Percentiles rank a stretch among this genome's conserved stretches.
These are phyloP conservation scores for Calephelis virginiensis DNA, from an alignment of 1,140 invertebrate species.

Conservation along the genomic window DNA sequence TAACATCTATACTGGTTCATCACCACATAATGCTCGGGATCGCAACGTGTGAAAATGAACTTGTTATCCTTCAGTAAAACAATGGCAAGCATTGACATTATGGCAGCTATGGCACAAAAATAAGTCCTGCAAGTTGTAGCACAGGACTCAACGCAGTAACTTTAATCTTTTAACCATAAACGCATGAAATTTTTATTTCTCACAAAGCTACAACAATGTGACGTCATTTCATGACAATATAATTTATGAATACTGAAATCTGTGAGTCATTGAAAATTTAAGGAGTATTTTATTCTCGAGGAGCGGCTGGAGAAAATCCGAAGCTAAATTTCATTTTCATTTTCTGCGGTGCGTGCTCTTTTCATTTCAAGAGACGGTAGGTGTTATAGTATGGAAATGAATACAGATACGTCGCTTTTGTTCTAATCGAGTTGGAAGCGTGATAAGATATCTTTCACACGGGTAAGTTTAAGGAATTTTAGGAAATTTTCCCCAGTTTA, in stretches of 20 bases:
- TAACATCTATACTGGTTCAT: too few relatives aligned
- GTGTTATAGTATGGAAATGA: conserved; percentile 31
- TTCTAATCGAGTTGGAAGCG: conserved; percentile 28
- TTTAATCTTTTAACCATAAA: too few relatives aligned
- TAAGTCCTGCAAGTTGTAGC: too few relatives aligned
- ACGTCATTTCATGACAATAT: conserved; percentile 1
- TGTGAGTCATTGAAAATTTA: conserved; percentile 27
- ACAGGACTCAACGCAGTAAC: too few relatives aligned
- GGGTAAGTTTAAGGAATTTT: too few relatives aligned
- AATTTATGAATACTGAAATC: conserved; percentile 13
- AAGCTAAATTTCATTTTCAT: conserved; percentile 30
- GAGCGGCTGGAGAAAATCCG: conserved; percentile 25
- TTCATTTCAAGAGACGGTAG: conserved; percentile 23
- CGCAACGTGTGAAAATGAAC: too few relatives aligned
- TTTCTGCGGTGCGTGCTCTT: conserved; percentile 23
- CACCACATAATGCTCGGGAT: too few relatives aligned
- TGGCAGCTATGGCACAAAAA: too few relatives aligned
- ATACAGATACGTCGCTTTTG: conserved; percentile 21
- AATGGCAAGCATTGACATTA: too few relatives aligned
- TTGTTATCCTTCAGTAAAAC: too few relatives aligned
- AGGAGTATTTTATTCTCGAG: conserved; percentile 19
- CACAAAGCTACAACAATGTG: conserved; percentile 6
- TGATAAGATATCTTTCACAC: conserved; percentile 12
- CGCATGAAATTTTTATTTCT: too few relatives aligned
- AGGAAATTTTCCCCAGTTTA: too few relatives aligned